Evolutionary conservation across 1,140 invertebrate species (phyloP), one percentile per base, ranked within the genome.

Genomic region (Lithobius niger): DNA sequence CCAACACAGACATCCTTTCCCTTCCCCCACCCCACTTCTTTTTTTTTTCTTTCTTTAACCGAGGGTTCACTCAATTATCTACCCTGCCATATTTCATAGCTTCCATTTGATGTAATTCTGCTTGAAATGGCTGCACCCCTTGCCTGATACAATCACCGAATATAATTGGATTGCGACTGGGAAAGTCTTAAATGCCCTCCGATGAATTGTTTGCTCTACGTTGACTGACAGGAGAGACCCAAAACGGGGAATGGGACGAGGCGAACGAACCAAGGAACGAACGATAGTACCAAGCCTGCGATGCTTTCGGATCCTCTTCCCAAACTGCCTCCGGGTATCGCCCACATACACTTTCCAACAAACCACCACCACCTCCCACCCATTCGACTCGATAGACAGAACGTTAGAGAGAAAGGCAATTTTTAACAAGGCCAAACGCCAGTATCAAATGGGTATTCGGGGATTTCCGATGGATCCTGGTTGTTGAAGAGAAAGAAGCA

Each of bases 21-120:
- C n/a, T n/a, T n/a, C n/a, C n/a, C n/a, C n/a, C n/a, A n/a, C n/a
- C n/a, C n/a, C n/a, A n/a, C n/a, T n/a, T n/a, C n/a, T n/a, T n/a
- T n/a, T n/a, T n/a, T n/a, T n/a, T n/a, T n/a, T n/a, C n/a, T n/a
- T n/a, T n/a, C n/a, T n/a, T n/a, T n/a, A n/a, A n/a, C n/a, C n/a
- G n/a, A n/a, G n/a, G 13, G 27, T 21, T 24, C 25, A 13, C 27
- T 50, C 27, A 27, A 27, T 50, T 50, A 25, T 50, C 27, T 50
- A 3, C 6, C 3, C 4, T 52, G 53, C 53, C 53, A 55, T 55
- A 55, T 53, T 55, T 55, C 53, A 55, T 55, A 21, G 40, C 44
- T n/a, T 52, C 53, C 48, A 55, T 55, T 55, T 55, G 53, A 55
- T 55, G 53, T 55, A 55, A 55, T 55, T 55, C 53, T 18, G 31